Evolutionary conservation across 2,113 vertebrate species (phyloP), one percentile per base, ranked within the genome.

Genomic region (Proteles cristata): DNA sequence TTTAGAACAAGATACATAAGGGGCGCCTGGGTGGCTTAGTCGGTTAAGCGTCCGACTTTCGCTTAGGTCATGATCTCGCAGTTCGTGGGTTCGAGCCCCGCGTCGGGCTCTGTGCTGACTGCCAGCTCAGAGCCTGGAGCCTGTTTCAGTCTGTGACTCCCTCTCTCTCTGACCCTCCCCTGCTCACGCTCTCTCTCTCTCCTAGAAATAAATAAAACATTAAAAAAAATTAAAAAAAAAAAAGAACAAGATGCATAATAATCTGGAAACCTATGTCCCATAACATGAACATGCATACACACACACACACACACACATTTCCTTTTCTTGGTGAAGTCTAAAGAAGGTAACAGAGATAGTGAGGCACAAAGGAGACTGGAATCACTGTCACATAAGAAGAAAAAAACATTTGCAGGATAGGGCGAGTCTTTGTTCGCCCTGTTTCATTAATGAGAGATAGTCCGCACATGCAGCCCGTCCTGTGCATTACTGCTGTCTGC

Each of bases 1-100:
- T 92, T 71, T 31, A 84, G 71, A 95, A 58, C 7, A 79, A 92
- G 73, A 69, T 33, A 33, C 39, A 17, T 25, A 82, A 87, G n/a
- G n/a, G n/a, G n/a, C n/a, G n/a, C n/a, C n/a, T n/a, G n/a, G n/a
- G n/a, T n/a, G n/a, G n/a, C n/a, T n/a, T n/a, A n/a, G n/a, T n/a
- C n/a, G n/a, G n/a, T n/a, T n/a, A n/a, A n/a, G n/a, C n/a, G n/a
- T n/a, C n/a, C n/a, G n/a, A n/a, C n/a, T n/a, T n/a, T n/a, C n/a
- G n/a, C n/a, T n/a, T n/a, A n/a, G n/a, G n/a, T n/a, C n/a, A n/a
- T n/a, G n/a, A n/a, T n/a, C n/a, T n/a, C n/a, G n/a, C n/a, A n/a
- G n/a, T n/a, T n/a, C n/a, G n/a, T n/a, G n/a, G n/a, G n/a, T n/a
- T n/a, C n/a, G n/a, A n/a, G n/a, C n/a, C n/a, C n/a, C n/a, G n/a